phyloP scores from a whole-genome alignment of 2,888 invertebrate genomes.

The Eristalis intricaria region DNA sequence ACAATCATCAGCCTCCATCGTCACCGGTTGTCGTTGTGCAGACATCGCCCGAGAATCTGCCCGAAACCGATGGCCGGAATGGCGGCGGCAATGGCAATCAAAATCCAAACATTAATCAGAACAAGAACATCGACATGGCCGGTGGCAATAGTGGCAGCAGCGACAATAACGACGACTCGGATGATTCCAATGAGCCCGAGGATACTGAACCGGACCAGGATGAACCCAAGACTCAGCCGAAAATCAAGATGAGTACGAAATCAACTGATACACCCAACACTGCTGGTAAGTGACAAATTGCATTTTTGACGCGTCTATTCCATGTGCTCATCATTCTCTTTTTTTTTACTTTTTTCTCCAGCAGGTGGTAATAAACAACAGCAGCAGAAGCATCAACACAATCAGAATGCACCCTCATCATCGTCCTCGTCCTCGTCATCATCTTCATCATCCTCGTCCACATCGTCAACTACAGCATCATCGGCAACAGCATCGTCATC shows the following conservation, averaged over 20 bases:
- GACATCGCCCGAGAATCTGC: constrained; percentile 67
- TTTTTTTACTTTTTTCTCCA: not conserved
- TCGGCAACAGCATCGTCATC: constrained; percentile 62
- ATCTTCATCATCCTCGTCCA: constrained; percentile 72
- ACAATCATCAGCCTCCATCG: constrained; percentile 77
- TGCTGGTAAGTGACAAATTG: constrained; percentile 28
- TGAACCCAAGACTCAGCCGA: constrained; percentile 75
- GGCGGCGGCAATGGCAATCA: constrained; percentile 46
- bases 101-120: constrained; percentile 77
- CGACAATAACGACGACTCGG: constrained; percentile 50
- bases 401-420: constrained; percentile 52
- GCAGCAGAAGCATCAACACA: constrained; percentile 57
- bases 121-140: constrained; percentile 72
- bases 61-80: constrained; percentile 52
- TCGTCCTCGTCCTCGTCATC: constrained; percentile 48
- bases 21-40: constrained; percentile 77
- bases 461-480: constrained; percentile 54
- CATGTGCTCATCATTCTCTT: not conserved
- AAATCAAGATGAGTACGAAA: constrained; percentile 75
- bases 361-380: constrained; percentile 54
- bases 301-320: not conserved
- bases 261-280: constrained; percentile 71
- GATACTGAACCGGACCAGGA: constrained; percentile 68
- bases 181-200: constrained; percentile 51
- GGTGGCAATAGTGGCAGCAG: constrained; percentile 38